These are phyloP conservation scores for Enchytraeus crypticus DNA, from an alignment of 2,888 invertebrate genomes.

Conservation along the genomic window DNA sequence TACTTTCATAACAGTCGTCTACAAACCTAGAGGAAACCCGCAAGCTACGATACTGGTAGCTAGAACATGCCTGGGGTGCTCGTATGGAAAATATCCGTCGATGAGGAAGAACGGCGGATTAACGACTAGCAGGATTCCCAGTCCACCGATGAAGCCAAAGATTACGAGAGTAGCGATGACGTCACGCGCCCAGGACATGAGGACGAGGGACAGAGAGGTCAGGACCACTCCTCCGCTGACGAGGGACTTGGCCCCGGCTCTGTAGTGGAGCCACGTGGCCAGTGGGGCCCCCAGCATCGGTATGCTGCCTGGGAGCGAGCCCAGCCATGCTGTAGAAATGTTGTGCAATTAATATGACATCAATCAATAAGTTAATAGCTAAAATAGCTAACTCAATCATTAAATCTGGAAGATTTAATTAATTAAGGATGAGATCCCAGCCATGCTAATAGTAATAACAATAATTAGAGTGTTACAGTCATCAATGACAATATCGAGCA, in stretches of 20 bases:
- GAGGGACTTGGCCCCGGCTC: slow-evolving; percentile 9
- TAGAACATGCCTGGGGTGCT: slow-evolving; percentile 25
- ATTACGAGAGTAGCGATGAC: slow-evolving; percentile 12
- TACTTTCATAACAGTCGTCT: no score
- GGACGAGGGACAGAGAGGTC: slow-evolving; percentile 8
- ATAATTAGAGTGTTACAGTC: no score
- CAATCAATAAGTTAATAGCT: no score
- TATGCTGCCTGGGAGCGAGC: slow-evolving; percentile 13
- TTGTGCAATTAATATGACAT: no score
- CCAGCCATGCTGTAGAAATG: slow-evolving; percentile 19
- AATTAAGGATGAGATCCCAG: no score
- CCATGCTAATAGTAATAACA: no score
- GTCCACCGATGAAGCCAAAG: slow-evolving; percentile 23
- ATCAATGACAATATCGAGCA: no score
- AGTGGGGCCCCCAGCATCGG: slow-evolving; percentile 19
- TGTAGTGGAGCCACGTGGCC: slow-evolving; percentile 12
- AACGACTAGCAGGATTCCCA: slow-evolving; percentile 23
- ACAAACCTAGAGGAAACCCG: slow-evolving; percentile 27
- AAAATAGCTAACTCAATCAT: no score
- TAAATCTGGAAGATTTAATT: no score
- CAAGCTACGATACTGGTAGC: slow-evolving; percentile 28
- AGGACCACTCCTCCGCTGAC: slow-evolving; percentile 16
- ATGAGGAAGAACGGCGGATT: slow-evolving; percentile 27
- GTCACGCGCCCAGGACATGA: slow-evolving; percentile 5
- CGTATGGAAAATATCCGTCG: slow-evolving; percentile 25